Conservation (phyloP, 2,113 vertebrate genomes). For the Australoheros scitulus region DNA sequence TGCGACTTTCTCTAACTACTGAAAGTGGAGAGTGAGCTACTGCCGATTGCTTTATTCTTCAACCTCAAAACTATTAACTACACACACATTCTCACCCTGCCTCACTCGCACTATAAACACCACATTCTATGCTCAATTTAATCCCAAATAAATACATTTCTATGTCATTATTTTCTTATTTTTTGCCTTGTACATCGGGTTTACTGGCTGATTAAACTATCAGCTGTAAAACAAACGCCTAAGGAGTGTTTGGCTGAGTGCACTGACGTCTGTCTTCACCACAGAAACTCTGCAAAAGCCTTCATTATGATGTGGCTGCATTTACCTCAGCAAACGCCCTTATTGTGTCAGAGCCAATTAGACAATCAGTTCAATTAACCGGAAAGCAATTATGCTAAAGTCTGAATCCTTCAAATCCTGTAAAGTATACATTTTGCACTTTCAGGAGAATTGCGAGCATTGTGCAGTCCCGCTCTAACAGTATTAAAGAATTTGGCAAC, state of each 20-base stretch:
- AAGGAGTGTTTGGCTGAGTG: neutral
- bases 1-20: conserved; percentile 5
- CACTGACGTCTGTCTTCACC: neutral
- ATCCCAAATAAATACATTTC: neutral
- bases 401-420: neutral
- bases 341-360: conserved; percentile 38
- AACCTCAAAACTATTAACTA: conserved; percentile 8
- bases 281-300: neutral
- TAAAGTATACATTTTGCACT: neutral
- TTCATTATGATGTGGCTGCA: neutral
- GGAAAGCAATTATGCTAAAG: conserved; percentile 5
- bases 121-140: conserved; percentile 6
- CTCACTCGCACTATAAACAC: neutral
- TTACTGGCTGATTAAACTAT: neutral
- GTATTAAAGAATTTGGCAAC: neutral
- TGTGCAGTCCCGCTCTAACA: neutral
- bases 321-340: conserved; percentile 10
- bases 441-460: neutral
- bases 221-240: neutral
- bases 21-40: neutral
- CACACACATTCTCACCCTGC: neutral
- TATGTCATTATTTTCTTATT: neutral
- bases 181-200: neutral
- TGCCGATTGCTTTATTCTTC: neutral
- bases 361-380: conserved; percentile 23